Percentiles rank a stretch among this genome's conserved stretches.
phyloP scores from a whole-genome alignment of 2,113 vertebrate genomes.

The Chunga burmeisteri region DNA sequence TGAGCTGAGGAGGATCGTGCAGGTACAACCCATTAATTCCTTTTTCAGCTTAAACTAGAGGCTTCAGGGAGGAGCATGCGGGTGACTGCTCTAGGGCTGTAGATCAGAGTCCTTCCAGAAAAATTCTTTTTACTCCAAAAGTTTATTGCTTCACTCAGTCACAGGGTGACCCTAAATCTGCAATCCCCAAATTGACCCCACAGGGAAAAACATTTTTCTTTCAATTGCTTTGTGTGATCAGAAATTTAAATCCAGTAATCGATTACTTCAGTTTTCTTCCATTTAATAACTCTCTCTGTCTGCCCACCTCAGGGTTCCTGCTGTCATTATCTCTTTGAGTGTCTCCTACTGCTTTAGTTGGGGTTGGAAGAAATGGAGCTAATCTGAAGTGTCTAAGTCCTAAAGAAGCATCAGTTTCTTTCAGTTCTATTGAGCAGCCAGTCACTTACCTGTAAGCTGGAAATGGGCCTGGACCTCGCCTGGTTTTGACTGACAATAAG shows the following conservation, averaged over 20 bases:
- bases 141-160: not conserved
- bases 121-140: not conserved
- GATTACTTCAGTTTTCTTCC: not conserved
- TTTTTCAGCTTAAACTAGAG: not conserved
- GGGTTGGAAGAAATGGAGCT: not conserved
- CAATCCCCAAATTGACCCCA: not conserved
- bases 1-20: not conserved
- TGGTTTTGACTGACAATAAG: constrained; percentile 41
- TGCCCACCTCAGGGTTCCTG: not conserved
- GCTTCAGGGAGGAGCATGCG: not conserved
- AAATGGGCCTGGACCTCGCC: constrained; percentile 31
- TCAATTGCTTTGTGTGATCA: not conserved
- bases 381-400: not conserved
- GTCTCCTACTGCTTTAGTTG: not conserved
- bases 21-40: not conserved
- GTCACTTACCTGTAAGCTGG: constrained; percentile 65
- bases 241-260: not conserved
- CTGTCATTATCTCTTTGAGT: not conserved
- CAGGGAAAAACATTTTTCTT: not conserved
- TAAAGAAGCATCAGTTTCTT: not conserved
- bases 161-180: not conserved
- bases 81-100: not conserved
- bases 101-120: not conserved
- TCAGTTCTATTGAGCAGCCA: not conserved
- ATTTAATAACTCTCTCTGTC: not conserved